Conservation (phyloP, 2,888 invertebrate species). For the Apoda limacodes region DNA sequence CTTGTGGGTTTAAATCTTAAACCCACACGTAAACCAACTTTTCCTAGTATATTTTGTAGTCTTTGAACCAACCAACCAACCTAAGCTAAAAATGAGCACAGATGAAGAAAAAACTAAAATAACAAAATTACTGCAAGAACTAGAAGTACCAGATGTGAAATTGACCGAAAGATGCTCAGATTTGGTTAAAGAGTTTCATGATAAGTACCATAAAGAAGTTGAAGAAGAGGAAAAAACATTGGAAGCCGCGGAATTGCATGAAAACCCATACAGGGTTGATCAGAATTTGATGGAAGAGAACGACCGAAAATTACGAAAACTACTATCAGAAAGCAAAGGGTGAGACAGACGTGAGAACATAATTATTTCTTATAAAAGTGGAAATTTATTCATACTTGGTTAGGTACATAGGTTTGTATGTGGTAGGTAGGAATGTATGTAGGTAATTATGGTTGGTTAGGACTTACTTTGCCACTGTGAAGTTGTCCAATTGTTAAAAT, state of each 20-base stretch:
- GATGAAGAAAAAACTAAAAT: constrained; percentile 53
- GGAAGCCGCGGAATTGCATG: constrained; percentile 19
- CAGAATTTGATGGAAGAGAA: constrained; percentile 38
- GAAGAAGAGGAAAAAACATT: constrained; percentile 28
- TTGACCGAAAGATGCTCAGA: constrained; percentile 42
- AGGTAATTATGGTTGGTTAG: too few relatives aligned
- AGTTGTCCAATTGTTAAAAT: too few relatives aligned
- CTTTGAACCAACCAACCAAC: too few relatives aligned
- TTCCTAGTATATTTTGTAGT: too few relatives aligned
- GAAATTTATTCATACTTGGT: too few relatives aligned
- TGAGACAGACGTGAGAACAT: constrained; percentile 22
- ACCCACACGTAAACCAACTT: too few relatives aligned
- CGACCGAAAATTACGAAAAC: constrained; percentile 36
- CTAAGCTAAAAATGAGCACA: constrained; percentile 49
- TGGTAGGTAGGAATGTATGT: too few relatives aligned
- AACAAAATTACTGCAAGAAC: constrained; percentile 41
- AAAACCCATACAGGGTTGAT: constrained; percentile 50
- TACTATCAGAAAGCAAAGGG: constrained; percentile 36
- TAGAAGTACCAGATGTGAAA: constrained; percentile 47
- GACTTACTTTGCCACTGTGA: too few relatives aligned
- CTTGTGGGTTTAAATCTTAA: too few relatives aligned
- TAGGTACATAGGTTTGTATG: too few relatives aligned
- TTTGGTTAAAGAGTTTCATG: constrained; percentile 39
- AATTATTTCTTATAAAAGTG: not conserved
- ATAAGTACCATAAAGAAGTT: constrained; percentile 33